These are phyloP conservation scores for Xiphorhynchus elegans DNA, from an alignment of 2,113 vertebrate genomes.

Conservation along the genomic window DNA sequence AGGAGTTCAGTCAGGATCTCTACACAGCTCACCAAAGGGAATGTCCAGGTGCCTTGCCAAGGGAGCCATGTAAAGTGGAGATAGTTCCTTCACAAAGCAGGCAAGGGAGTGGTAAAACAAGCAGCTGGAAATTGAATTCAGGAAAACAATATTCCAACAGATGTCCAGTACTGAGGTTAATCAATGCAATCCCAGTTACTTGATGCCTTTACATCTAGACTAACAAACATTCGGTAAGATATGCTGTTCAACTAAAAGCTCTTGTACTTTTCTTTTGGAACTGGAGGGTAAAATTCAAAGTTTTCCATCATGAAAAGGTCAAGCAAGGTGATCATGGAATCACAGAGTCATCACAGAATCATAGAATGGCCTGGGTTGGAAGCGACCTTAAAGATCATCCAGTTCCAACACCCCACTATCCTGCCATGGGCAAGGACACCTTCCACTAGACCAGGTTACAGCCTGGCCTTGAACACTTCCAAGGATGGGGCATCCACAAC, in stretches of 20 bases:
- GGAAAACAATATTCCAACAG: not conserved
- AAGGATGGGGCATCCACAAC: not conserved
- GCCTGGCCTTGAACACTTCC: not conserved
- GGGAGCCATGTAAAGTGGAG: not conserved
- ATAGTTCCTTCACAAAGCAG: not conserved
- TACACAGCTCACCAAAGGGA: not conserved
- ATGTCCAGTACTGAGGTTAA: not conserved
- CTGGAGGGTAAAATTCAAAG: not conserved
- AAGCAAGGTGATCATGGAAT: not conserved
- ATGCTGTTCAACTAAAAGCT: not conserved
- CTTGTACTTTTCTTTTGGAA: not conserved
- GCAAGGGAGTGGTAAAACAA: not conserved
- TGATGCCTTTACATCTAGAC: not conserved
- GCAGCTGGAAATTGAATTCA: not conserved
- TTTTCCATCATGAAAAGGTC: not conserved
- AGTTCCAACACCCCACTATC: not conserved
- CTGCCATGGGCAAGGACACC: not conserved
- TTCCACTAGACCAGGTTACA: not conserved
- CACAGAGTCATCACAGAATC: accelerated
- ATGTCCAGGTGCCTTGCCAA: not conserved
- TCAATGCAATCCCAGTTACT: not conserved
- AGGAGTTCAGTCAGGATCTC: not conserved
- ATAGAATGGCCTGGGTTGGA: not conserved
- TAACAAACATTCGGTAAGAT: not conserved
- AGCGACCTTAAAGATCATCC: not conserved